Evolutionary conservation across 2,888 invertebrate species (phyloP).

Genomic region (Drosophila incognita): DNA sequence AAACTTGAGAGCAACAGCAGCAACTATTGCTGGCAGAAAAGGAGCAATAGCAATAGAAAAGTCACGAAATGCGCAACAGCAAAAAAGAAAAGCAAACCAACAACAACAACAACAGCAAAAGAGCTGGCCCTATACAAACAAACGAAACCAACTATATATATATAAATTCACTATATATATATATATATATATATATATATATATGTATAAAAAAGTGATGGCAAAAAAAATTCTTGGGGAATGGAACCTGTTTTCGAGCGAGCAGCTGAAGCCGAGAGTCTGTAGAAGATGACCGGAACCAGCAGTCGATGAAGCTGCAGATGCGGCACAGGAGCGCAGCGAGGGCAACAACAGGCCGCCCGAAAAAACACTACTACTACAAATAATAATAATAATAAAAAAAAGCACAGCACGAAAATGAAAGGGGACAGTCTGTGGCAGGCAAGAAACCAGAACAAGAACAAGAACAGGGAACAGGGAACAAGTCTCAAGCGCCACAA

Average conservation of each 20-base stretch:
- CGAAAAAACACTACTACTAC: conserved; percentile 9
- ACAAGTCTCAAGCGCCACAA: conserved; percentile 39
- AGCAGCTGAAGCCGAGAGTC: conserved; percentile 45
- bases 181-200: not conserved
- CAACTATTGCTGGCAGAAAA: conserved; percentile 48
- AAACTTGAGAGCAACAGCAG: conserved; percentile 56
- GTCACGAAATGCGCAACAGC: conserved; percentile 48
- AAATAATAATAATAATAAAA: not conserved
- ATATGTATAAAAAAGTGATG: conserved; percentile 30
- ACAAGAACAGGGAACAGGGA: conserved; percentile 21
- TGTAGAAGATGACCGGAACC: conserved; percentile 73
- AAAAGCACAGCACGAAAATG: not conserved
- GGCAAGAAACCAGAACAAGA: conserved; percentile 19
- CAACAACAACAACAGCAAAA: conserved; percentile 9
- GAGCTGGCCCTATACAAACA: conserved; percentile 40
- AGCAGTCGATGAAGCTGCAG: conserved; percentile 54
- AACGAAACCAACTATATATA: conserved; percentile 25
- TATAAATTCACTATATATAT: conserved; percentile 13
- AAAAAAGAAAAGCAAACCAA: conserved; percentile 8
- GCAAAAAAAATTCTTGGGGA: conserved; percentile 73
- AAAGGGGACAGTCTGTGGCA: not conserved
- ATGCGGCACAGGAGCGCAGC: conserved; percentile 45
- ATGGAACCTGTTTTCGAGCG: conserved; percentile 68
- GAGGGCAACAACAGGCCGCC: conserved; percentile 21
- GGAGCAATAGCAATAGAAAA: conserved; percentile 78